These are phyloP conservation scores for Euplexia lucipara DNA, from an alignment of 2,888 invertebrate genomes.

Conservation along the genomic window DNA sequence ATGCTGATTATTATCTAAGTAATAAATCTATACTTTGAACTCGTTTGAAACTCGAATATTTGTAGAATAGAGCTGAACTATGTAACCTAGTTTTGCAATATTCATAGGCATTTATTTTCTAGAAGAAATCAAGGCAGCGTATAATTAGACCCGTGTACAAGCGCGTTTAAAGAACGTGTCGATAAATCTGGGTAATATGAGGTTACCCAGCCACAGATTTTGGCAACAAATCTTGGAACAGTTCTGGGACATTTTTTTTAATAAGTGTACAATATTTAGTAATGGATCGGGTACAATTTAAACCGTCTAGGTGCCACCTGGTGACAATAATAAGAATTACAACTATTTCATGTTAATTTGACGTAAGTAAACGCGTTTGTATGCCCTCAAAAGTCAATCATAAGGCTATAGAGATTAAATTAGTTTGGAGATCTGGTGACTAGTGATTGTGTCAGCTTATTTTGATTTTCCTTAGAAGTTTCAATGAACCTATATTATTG, in stretches of 20 bases:
- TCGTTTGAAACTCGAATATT: not conserved
- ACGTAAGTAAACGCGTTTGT: too few relatives aligned
- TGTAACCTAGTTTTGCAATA: constrained; percentile 12
- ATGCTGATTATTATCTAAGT: not conserved
- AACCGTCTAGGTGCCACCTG: too few relatives aligned
- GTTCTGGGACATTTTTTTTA: not conserved
- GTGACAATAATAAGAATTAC: too few relatives aligned
- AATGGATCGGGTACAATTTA: too few relatives aligned
- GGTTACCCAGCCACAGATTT: not conserved
- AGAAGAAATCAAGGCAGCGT: constrained; percentile 19
- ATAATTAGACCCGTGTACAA: constrained; percentile 21
- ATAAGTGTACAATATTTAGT: too few relatives aligned
- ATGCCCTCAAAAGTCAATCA: too few relatives aligned
- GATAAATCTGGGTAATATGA: constrained; percentile 12
- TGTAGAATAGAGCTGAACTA: not conserved
- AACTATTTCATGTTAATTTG: too few relatives aligned
- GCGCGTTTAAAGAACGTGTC: not conserved
- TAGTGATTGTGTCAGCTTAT: too few relatives aligned
- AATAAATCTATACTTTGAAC: not conserved
- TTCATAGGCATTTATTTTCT: constrained; percentile 18
- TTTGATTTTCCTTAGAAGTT: too few relatives aligned
- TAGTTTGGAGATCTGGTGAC: too few relatives aligned
- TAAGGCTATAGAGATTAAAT: too few relatives aligned
- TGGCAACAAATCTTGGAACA: not conserved
- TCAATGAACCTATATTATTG: too few relatives aligned